A percentile compares a stretch with the other conserved stretches of the same genome.
phyloP scores from a whole-genome alignment of 1,140 invertebrate species.

The Asbolus verrucosus region DNA sequence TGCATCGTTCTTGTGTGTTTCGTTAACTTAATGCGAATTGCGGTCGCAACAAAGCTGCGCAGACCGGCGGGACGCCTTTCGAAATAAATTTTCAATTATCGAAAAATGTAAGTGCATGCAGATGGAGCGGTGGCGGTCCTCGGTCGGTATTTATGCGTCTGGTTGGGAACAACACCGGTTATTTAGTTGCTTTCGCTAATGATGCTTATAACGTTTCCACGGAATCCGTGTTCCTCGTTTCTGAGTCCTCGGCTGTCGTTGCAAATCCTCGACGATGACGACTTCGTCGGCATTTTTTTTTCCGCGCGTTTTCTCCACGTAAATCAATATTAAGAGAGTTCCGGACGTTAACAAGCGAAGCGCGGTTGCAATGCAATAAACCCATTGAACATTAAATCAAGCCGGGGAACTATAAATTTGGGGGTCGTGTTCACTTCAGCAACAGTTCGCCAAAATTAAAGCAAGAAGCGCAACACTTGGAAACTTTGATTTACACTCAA shows the following conservation, averaged over 20 bases:
- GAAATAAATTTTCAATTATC: conserved; percentile 36
- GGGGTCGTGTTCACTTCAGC: conserved; percentile 51
- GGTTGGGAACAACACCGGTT: conserved; percentile 19
- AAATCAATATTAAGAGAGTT: conserved; percentile 4
- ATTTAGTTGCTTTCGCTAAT: conserved; percentile 41
- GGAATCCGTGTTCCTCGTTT: not conserved
- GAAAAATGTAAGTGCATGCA: conserved; percentile 27
- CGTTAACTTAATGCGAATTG: not conserved
- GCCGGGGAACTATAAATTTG: conserved; percentile 43
- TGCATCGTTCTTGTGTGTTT: not conserved
- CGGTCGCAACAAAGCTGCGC: not conserved
- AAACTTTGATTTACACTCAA: conserved; percentile 51
- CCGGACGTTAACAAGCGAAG: conserved; percentile 2
- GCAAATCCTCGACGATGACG: not conserved
- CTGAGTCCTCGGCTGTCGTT: not conserved
- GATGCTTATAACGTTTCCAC: conserved; percentile 36
- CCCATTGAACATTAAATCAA: conserved; percentile 51
- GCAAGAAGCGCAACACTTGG: conserved; percentile 49
- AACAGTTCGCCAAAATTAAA: conserved; percentile 52
- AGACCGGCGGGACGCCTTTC: conserved; percentile 7
- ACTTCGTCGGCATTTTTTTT: conserved; percentile 38
- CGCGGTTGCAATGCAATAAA: conserved; percentile 39
- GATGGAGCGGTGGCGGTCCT: not conserved
- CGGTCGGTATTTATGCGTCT: conserved; percentile 46
- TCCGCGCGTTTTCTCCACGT: not conserved